Evolutionary conservation across 1,140 invertebrate genomes (phyloP).

Genomic region (Centruroides vittatus): DNA sequence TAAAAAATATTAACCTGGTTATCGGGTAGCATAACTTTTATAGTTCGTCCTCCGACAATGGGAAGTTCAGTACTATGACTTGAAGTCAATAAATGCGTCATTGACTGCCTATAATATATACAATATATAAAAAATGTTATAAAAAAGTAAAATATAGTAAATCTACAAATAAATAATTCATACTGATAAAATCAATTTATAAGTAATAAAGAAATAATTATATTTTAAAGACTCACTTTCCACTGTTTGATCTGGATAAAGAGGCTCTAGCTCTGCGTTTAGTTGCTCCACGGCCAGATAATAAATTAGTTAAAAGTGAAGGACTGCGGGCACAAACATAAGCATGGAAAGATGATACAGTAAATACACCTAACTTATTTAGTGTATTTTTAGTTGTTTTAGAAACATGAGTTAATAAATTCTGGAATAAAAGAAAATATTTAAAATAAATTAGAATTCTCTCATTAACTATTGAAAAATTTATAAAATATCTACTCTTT

Average conservation of each 20-base stretch:
- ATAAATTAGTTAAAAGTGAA: constrained; percentile 76
- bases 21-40: constrained; percentile 14
- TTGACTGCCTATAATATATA: too few relatives aligned
- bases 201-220: too few relatives aligned
- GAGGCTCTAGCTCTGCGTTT: constrained; percentile 53
- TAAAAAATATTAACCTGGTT: constrained; percentile 3
- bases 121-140: too few relatives aligned
- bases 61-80: constrained; percentile 14
- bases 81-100: constrained; percentile 1
- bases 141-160: too few relatives aligned
- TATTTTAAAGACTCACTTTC: constrained; percentile 21
- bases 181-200: too few relatives aligned
- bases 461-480: too few relatives aligned
- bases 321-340: constrained; percentile 90
- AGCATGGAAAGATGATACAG: constrained; percentile 93
- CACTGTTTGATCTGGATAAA: constrained; percentile 75
- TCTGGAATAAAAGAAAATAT: constrained; percentile 41
- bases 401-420: constrained; percentile 84
- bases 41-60: constrained; percentile 8
- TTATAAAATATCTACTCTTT: too few relatives aligned
- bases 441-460: too few relatives aligned
- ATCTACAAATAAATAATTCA: too few relatives aligned
- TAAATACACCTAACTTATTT: constrained; percentile 91
- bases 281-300: constrained; percentile 75
- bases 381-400: constrained; percentile 85